phyloP scores from a whole-genome alignment of 2,113 vertebrate genomes.

The Mormyrus iriodes region DNA sequence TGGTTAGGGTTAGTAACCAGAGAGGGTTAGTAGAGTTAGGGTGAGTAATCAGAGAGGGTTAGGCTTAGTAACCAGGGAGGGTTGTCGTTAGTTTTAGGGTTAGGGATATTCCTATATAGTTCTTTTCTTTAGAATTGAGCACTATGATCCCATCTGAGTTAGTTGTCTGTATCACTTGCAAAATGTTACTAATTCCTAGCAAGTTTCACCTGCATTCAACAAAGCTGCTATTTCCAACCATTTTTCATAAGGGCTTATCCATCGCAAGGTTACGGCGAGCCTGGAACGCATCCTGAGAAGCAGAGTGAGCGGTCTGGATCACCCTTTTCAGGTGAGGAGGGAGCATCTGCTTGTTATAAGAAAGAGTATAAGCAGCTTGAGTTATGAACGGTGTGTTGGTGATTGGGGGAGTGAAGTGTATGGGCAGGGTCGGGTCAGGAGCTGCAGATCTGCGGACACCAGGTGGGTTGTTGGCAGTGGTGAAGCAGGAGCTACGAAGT shows the following conservation, averaged over 20 bases:
- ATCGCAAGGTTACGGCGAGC: not conserved
- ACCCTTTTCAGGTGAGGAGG: not conserved
- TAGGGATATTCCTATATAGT: not conserved
- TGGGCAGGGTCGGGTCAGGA: not conserved
- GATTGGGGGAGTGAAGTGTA: not conserved
- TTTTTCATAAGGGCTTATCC: not conserved
- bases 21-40: not conserved
- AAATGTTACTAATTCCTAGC: not conserved
- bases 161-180: not conserved
- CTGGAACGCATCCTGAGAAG: not conserved
- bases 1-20: not conserved
- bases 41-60: not conserved
- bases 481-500: not conserved
- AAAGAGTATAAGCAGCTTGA: not conserved
- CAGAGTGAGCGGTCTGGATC: not conserved
- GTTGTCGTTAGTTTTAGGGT: not conserved
- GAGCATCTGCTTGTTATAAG: not conserved
- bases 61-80: not conserved
- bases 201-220: not conserved
- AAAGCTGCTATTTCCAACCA: not conserved
- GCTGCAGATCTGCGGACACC: not conserved
- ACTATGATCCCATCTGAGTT: not conserved
- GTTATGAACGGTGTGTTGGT: not conserved
- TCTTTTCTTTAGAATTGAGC: not conserved
- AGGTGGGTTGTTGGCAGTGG: not conserved